These are phyloP conservation scores for Leptoteleia sp. DNA, from an alignment of 1,140 invertebrate genomes.

Conservation along the genomic window DNA sequence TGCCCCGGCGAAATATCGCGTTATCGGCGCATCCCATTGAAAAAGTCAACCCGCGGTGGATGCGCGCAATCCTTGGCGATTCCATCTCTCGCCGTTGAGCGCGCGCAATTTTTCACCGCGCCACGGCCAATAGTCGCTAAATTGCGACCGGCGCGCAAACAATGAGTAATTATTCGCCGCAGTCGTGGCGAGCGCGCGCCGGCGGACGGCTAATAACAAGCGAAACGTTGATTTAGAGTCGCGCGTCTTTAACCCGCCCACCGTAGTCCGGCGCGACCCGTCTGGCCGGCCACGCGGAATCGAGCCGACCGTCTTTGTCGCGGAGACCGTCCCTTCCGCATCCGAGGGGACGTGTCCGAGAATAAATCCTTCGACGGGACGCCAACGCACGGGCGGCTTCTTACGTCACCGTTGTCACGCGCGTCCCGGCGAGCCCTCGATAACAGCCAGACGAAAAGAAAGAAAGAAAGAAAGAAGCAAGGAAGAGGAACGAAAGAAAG, in stretches of 20 bases:
- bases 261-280: neutral
- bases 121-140: neutral
- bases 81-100: no score
- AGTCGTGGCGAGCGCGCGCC: no score
- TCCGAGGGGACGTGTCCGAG: slow-evolving; percentile 34
- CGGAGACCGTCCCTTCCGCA: slow-evolving; percentile 45
- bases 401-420: slow-evolving; percentile 29
- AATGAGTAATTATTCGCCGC: slow-evolving; percentile 34
- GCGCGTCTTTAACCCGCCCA: slow-evolving; percentile 30
- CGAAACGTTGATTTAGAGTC: slow-evolving; percentile 12
- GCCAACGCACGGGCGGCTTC: slow-evolving; percentile 24
- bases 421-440: no score
- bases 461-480: no score
- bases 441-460: no score
- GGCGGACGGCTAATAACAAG: slow-evolving; percentile 7
- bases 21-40: slow-evolving; percentile 24
- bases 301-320: slow-evolving; percentile 8
- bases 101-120: no score
- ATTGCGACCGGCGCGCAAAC: slow-evolving; percentile 21
- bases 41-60: no score
- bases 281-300: neutral
- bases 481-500: no score
- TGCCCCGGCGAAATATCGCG: slow-evolving; percentile 12
- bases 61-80: no score
- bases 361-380: slow-evolving; percentile 29